These are phyloP conservation scores for Petrolisthes manimaculis DNA, from an alignment of 2,888 invertebrate genomes.

Conservation along the genomic window DNA sequence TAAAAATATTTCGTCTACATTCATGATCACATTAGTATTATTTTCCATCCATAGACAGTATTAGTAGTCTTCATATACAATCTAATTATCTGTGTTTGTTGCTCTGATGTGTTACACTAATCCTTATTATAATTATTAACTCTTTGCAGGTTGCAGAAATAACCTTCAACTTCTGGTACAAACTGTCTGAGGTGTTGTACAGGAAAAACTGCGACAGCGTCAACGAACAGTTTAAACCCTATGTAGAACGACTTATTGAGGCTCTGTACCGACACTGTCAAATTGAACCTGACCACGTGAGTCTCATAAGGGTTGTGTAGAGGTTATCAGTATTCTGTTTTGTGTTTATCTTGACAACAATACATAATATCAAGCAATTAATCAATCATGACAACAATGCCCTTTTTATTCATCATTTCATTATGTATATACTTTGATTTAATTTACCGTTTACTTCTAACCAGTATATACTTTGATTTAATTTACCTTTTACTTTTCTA, in stretches of 20 bases:
- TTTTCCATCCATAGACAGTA: no score
- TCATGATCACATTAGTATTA: no score
- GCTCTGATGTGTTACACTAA: neutral
- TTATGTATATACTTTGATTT: no score
- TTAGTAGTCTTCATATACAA: neutral
- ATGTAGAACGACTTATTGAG: constrained; percentile 89
- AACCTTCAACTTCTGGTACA: constrained; percentile 97
- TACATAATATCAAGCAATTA: no score
- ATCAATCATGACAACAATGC: no score
- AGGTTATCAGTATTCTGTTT: neutral
- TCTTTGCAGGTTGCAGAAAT: constrained; percentile 78
- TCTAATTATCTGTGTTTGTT: neutral
- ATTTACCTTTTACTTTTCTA: neutral
- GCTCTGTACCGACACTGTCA: constrained; percentile 93
- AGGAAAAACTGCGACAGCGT: constrained; percentile 84
- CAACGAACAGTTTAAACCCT: constrained; percentile 88
- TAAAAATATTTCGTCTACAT: no score
- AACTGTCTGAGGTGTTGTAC: constrained; percentile 93
- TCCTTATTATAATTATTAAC: neutral
- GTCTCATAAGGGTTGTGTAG: constrained; percentile 52
- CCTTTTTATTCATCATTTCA: no score
- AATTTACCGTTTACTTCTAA: neutral
- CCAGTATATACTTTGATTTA: neutral
- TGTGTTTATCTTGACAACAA: no score
- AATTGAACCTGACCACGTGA: constrained; percentile 91